These are phyloP conservation scores for Sarcophaga carnaria DNA, from an alignment of 2,888 invertebrate genomes.

Conservation along the genomic window DNA sequence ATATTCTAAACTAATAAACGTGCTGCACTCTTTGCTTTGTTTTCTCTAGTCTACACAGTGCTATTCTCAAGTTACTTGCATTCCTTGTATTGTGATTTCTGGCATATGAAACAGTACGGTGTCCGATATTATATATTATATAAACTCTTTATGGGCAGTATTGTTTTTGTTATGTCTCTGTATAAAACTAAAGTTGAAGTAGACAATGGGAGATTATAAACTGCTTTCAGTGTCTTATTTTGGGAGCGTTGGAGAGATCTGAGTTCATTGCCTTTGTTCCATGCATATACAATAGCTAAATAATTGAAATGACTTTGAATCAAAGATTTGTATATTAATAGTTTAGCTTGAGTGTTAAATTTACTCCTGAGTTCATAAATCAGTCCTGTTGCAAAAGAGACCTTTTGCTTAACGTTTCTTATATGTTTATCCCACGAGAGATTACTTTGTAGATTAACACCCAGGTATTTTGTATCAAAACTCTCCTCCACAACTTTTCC, in stretches of 20 bases:
- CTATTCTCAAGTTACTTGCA: not conserved
- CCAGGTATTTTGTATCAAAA: not conserved
- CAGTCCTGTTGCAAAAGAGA: not conserved
- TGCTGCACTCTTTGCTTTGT: too few relatives aligned
- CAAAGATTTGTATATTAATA: not conserved
- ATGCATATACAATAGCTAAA: not conserved
- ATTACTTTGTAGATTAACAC: constrained; percentile 11
- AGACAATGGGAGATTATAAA: not conserved
- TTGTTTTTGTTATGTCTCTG: not conserved
- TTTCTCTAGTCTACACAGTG: not conserved
- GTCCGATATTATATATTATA: constrained; percentile 11
- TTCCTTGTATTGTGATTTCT: not conserved
- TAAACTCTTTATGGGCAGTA: not conserved
- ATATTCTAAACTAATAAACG: too few relatives aligned
- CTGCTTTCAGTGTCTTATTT: not conserved
- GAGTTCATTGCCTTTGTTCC: not conserved
- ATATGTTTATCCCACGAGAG: not conserved
- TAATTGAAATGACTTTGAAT: constrained; percentile 10
- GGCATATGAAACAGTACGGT: not conserved
- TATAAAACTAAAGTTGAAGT: not conserved
- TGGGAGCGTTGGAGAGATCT: not conserved
- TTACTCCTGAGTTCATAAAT: not conserved
- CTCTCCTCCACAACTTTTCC: not conserved
- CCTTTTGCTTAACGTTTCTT: too few relatives aligned
- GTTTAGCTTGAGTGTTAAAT: not conserved